Conservation (phyloP, 2,888 invertebrate species). For the Microctonus hyperodae region DNA sequence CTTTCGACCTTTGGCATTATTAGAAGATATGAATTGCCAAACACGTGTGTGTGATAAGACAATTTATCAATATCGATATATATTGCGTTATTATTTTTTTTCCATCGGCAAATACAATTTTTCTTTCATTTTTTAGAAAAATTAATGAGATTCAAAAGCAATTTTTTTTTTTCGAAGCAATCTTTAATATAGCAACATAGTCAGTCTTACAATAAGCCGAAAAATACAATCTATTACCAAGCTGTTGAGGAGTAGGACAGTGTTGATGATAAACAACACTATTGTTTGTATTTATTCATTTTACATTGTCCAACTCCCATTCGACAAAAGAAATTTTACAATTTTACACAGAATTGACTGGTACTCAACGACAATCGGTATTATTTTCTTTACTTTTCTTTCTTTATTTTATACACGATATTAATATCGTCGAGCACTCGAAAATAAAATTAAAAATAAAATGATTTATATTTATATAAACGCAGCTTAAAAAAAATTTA, state of each 20-base stretch:
- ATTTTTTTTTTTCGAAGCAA: conserved; percentile 59
- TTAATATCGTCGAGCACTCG: neutral
- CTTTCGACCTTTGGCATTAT: too few species aligned
- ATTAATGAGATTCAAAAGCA: too few species aligned
- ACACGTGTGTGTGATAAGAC: too few species aligned
- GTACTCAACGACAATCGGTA: conserved; percentile 17
- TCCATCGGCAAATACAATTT: too few species aligned
- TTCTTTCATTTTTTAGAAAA: too few species aligned
- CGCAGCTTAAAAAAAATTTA: neutral
- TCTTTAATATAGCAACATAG: conserved; percentile 63
- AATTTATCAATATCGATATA: too few species aligned
- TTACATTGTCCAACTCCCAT: conserved; percentile 36
- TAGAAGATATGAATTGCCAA: too few species aligned
- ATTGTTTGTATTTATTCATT: neutral
- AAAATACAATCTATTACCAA: conserved; percentile 61
- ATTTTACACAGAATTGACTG: conserved; percentile 54
- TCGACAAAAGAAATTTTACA: conserved; percentile 52
- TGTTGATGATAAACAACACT: conserved; percentile 26
- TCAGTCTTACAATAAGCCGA: conserved; percentile 62
- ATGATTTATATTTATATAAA: neutral
- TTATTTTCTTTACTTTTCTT: neutral
- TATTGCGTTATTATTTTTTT: too few species aligned
- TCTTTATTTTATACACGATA: neutral
- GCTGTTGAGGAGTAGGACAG: conserved; percentile 45
- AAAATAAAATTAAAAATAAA: neutral